Conservation (phyloP, 2,888 invertebrate species). For the Thera britannica region DNA sequence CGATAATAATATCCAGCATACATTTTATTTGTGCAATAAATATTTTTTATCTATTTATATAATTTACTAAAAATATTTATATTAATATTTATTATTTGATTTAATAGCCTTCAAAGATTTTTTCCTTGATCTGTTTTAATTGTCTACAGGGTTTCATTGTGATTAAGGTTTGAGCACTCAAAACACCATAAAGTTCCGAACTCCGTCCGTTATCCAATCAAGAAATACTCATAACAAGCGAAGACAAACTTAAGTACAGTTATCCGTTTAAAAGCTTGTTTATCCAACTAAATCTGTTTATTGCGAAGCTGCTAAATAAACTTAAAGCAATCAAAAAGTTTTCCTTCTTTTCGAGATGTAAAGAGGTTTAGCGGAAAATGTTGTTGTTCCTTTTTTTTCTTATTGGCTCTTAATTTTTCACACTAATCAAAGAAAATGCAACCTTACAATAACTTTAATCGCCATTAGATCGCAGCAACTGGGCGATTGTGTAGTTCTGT, state of each 20-base stretch:
- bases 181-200: slow-evolving; percentile 16
- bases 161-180: slow-evolving; percentile 8
- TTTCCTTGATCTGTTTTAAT: slow-evolving; percentile 1
- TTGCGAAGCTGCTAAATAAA: slow-evolving; percentile 38
- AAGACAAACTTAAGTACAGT: slow-evolving; percentile 27
- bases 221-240: slow-evolving; percentile 18
- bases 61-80: no score
- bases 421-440: no score
- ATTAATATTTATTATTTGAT: no score
- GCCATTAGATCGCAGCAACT: no score
- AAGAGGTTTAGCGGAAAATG: slow-evolving; percentile 24
- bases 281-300: slow-evolving; percentile 41
- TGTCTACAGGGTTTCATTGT: slow-evolving; percentile 6
- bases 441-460: no score
- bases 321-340: slow-evolving; percentile 35
- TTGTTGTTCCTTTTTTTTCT: slow-evolving; percentile 13
- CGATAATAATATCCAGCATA: no score
- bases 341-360: slow-evolving; percentile 26
- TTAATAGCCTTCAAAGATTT: no score
- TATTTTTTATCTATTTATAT: no score
- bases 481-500: no score
- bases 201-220: slow-evolving; percentile 24
- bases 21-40: no score
- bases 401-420: slow-evolving; percentile 16
- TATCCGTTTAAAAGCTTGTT: slow-evolving; percentile 37